Base-by-base conservation (phyloP, 2,888 invertebrate species). In the Tenthredo amoena region DNA sequence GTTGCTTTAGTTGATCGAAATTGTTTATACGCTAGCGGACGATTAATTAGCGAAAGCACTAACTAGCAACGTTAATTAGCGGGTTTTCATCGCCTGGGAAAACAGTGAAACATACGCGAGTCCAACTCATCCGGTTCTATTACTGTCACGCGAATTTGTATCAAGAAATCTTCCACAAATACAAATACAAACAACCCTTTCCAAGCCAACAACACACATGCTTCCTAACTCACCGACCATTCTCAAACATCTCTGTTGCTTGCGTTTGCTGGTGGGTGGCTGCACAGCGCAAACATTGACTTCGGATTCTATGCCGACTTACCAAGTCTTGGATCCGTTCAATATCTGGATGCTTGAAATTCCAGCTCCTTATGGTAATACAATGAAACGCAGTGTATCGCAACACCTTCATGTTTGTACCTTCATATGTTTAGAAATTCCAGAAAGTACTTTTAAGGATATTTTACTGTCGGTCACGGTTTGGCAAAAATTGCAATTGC, bases 241-340 rank as follows among this genome's bases (percentile, higher is more conserved):
- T 34, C 31, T 65, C 68, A 83, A 83, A 83, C 50, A 68, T 83
- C 68, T 71, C 47, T 50, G 68, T 71, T 83, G 68, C 68, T 83
- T 71, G 43, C 34, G 68, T 71, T 83, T 71, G 31, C 68, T 71
- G 31, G 68, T 50, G 65, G 68, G 83, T 68, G 40, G 81, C 43
- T 81, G 81, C 43, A 81, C 62, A 40, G 43, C n/a, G 62, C 81
- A 81, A 81, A 81, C 81, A 65, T 81, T 81, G 81, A 81, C 81
- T 62, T 40, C 62, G 40, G 58, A 81, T 81, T 81, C 68, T 50
- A 21, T 74, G 31, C 71, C 34, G 68, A 71, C 68, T 37, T 47
- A n/a, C 50, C 18, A 12, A 50, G 47, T 26, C 47, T 83, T 50
- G 83, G 26, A 71, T 68, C n/a, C 34, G 68, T 83, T 81, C 58